A percentile compares a stretch with the other conserved stretches of the same genome.
These are phyloP conservation scores for Thunnus albacares DNA, from an alignment of 2,797 vertebrate species.

Conservation along the genomic window DNA sequence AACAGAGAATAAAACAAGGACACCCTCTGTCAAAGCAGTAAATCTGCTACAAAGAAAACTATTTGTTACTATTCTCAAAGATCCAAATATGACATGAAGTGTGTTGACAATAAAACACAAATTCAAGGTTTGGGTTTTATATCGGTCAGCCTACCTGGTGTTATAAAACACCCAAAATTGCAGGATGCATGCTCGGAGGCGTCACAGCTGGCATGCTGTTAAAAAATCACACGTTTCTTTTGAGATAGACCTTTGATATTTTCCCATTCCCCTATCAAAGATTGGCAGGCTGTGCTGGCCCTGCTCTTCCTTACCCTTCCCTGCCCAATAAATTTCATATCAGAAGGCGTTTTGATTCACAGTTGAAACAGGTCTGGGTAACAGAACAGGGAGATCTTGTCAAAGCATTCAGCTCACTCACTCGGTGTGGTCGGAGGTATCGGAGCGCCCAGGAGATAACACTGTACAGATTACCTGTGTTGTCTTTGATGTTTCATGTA, in stretches of 20 bases:
- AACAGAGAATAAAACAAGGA: background rate
- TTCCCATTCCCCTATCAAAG: slow-evolving; percentile 78
- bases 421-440: slow-evolving; percentile 70
- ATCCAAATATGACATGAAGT: background rate
- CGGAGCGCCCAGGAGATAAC: slow-evolving; percentile 71
- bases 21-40: background rate
- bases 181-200: slow-evolving; percentile 43
- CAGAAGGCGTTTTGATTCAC: slow-evolving; percentile 77
- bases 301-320: slow-evolving; percentile 63
- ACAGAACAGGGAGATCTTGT: slow-evolving; percentile 79
- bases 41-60: background rate
- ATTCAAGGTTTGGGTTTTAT: slow-evolving; percentile 24
- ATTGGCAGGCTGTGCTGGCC: slow-evolving; percentile 59
- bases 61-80: background rate
- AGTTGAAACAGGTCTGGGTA: slow-evolving; percentile 75
- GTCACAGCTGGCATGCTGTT: slow-evolving; percentile 50
- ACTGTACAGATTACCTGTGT: slow-evolving; percentile 72
- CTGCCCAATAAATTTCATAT: slow-evolving; percentile 76
- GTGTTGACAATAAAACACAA: background rate
- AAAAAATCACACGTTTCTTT: slow-evolving; percentile 53
- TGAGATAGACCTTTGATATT: slow-evolving; percentile 76
- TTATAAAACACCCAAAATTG: slow-evolving; percentile 36
- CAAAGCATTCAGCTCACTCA: slow-evolving; percentile 72
- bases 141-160: slow-evolving; percentile 12
- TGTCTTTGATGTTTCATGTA: slow-evolving; percentile 72